Conservation (phyloP, 1,140 invertebrate species). For the Piezodorus guildinii region DNA sequence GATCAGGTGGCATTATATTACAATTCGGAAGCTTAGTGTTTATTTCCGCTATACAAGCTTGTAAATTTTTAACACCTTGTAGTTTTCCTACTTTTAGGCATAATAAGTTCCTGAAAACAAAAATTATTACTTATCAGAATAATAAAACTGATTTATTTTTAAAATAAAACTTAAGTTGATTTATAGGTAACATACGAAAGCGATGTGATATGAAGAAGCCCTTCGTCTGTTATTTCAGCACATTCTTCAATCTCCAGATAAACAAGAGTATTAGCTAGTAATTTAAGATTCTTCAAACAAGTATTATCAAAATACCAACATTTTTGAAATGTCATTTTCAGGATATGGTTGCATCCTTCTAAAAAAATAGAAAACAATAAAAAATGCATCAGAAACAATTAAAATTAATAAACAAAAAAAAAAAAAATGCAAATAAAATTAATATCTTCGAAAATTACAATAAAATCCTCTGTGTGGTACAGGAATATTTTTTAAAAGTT, state of each 20-base stretch:
- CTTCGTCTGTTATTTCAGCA: slow-evolving; percentile 38
- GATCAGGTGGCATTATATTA: not conserved
- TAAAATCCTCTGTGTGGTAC: no score
- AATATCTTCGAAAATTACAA: not conserved
- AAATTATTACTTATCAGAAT: not conserved
- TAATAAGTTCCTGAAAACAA: not conserved
- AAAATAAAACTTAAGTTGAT: not conserved
- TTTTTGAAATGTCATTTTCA: slow-evolving; percentile 36
- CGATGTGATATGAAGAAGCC: slow-evolving; percentile 33
- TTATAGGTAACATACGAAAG: slow-evolving; percentile 32
- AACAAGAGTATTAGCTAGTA: slow-evolving; percentile 34
- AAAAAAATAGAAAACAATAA: no score
- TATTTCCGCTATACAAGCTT: not conserved
- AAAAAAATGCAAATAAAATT: not conserved
- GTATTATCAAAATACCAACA: slow-evolving; percentile 40
- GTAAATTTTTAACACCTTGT: not conserved
- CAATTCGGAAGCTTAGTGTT: not conserved
- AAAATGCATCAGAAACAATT: slow-evolving; percentile 1
- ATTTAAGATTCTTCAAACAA: slow-evolving; percentile 33
- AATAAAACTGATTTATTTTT: not conserved
- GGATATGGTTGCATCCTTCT: slow-evolving; percentile 36
- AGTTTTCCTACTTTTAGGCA: not conserved
- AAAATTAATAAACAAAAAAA: not conserved
- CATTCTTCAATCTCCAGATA: slow-evolving; percentile 39
- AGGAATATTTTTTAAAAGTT: no score